Evolutionary conservation across 2,888 invertebrate species (phyloP).

Genomic region (Orchesellides sinensis): DNA sequence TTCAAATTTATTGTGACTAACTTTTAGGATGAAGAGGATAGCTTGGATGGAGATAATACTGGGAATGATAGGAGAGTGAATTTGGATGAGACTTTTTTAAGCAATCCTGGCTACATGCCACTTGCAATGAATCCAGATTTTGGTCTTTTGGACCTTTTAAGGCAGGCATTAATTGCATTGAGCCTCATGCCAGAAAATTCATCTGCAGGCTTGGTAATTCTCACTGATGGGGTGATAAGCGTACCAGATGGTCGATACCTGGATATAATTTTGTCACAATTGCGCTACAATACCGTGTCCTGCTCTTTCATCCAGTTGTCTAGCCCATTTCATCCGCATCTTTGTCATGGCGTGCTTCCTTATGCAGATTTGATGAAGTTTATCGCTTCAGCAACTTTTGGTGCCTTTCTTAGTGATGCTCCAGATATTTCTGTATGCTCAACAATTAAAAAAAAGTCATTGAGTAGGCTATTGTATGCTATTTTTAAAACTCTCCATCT

Average conservation of each 20-base stretch:
- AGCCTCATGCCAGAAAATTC: slow-evolving; percentile 86
- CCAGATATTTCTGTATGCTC: too few relatives aligned
- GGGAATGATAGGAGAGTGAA: background rate
- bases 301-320: slow-evolving; percentile 87
- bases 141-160: slow-evolving; percentile 86
- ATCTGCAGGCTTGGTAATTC: slow-evolving; percentile 84
- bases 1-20: background rate
- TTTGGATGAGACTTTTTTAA: background rate
- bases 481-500: background rate
- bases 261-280: slow-evolving; percentile 84
- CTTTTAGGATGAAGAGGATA: slow-evolving; percentile 7
- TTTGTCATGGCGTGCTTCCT: slow-evolving; percentile 84
- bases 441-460: too few relatives aligned
- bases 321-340: slow-evolving; percentile 82
- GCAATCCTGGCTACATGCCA: slow-evolving; percentile 75
- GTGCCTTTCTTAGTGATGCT: slow-evolving; percentile 82
- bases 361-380: slow-evolving; percentile 87
- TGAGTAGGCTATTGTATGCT: too few relatives aligned
- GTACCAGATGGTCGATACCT: slow-evolving; percentile 85
- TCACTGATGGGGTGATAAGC: slow-evolving; percentile 86
- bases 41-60: background rate
- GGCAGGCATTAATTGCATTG: slow-evolving; percentile 86
- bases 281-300: slow-evolving; percentile 85
- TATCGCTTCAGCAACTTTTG: slow-evolving; percentile 86
- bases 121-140: slow-evolving; percentile 83